phyloP scores from a whole-genome alignment of 2,797 vertebrate species.

The Cyclopterus lumpus region DNA sequence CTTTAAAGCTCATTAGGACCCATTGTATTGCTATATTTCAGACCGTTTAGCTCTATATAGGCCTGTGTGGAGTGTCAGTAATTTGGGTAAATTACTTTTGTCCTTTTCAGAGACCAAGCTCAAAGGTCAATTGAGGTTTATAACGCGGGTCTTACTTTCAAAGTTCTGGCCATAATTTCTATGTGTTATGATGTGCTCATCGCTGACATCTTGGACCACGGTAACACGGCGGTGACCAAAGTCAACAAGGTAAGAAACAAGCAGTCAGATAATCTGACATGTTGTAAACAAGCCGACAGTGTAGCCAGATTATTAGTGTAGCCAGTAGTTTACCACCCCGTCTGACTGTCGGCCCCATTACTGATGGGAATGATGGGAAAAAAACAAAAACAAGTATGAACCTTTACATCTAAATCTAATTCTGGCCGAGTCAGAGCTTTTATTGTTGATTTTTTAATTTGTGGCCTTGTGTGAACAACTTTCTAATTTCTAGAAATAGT shows the following conservation, averaged over 20 bases:
- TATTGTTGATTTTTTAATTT: not conserved
- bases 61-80: not conserved
- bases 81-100: conserved; percentile 1
- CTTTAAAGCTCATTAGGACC: not conserved
- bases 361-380: not conserved
- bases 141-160: not conserved
- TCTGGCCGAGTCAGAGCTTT: conserved; percentile 1
- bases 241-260: not conserved
- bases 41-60: not conserved
- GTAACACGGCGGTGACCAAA: not conserved
- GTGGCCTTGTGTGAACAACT: not conserved
- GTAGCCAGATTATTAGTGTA: not conserved
- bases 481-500: not conserved
- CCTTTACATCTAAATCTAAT: not conserved
- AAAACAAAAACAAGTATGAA: not conserved
- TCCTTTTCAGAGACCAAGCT: not conserved
- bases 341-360: not conserved
- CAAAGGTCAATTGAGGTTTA: not conserved
- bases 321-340: not conserved
- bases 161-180: not conserved
- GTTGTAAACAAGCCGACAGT: not conserved
- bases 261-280: not conserved
- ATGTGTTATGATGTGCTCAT: not conserved
- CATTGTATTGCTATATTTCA: not conserved
- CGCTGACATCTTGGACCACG: not conserved